These are phyloP conservation scores for Zootoca vivipara DNA, from an alignment of 2,113 vertebrate genomes.

Conservation along the genomic window DNA sequence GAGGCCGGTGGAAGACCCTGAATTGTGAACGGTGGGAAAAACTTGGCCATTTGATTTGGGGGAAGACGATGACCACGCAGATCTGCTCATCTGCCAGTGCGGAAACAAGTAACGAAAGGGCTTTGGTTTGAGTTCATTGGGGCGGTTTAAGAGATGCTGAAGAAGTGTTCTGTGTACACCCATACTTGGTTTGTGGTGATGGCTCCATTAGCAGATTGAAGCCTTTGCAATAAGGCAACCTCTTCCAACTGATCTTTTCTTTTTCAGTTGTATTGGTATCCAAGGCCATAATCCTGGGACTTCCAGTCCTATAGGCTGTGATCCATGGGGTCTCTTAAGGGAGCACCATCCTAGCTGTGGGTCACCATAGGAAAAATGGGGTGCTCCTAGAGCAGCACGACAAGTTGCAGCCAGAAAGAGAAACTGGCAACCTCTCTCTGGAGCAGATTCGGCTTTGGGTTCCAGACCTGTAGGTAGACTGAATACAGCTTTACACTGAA, in stretches of 20 bases:
- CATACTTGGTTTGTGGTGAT: slow-evolving; percentile 43
- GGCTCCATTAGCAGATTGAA: slow-evolving; percentile 21
- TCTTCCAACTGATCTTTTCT: slow-evolving; percentile 28
- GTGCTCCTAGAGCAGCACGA: neutral
- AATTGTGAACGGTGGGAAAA: slow-evolving; percentile 66
- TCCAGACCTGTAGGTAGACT: neutral
- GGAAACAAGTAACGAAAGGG: slow-evolving; percentile 66
- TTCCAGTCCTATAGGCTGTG: neutral
- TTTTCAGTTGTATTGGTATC: slow-evolving; percentile 34
- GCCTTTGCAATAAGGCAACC: slow-evolving; percentile 32
- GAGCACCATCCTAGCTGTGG: neutral
- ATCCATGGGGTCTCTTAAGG: neutral
- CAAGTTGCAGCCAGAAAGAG: neutral
- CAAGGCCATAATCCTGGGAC: slow-evolving; percentile 30
- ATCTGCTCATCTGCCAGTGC: slow-evolving; percentile 74
- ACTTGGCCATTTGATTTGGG: slow-evolving; percentile 67
- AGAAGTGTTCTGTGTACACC: slow-evolving; percentile 37
- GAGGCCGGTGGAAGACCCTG: slow-evolving; percentile 64
- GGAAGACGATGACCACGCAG: slow-evolving; percentile 60
- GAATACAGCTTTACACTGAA: neutral
- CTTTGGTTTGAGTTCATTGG: slow-evolving; percentile 58
- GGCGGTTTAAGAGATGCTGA: slow-evolving; percentile 51
- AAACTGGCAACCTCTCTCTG: neutral
- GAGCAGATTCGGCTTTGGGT: neutral
- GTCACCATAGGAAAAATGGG: neutral